Conservation (phyloP, 1,140 invertebrate genomes). For the Oscheius sp. region DNA sequence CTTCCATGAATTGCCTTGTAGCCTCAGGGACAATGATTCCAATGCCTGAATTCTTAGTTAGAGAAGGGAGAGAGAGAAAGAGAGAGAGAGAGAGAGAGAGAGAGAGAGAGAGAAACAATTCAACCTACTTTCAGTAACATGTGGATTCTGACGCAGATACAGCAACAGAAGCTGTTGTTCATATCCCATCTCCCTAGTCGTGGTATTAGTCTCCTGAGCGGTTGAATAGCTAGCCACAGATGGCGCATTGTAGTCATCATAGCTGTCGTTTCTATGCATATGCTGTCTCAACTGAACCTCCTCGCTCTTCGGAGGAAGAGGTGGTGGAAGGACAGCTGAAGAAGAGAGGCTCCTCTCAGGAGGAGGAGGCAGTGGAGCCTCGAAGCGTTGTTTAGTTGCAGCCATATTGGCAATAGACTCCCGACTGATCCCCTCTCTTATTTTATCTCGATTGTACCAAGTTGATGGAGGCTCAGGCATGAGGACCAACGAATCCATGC, state of each 20-base stretch:
- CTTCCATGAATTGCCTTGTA: neutral
- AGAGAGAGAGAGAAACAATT: no score
- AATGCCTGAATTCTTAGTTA: no score
- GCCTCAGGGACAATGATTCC: neutral
- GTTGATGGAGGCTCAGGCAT: constrained; percentile 9
- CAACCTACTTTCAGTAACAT: neutral
- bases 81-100: no score
- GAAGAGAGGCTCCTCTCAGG: neutral
- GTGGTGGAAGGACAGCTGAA: neutral
- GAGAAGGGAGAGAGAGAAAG: no score
- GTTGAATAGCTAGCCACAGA: neutral
- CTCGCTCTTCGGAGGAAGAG: constrained; percentile 25
- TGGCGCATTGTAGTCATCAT: neutral
- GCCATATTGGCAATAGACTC: constrained; percentile 36
- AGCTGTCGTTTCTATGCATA: neutral
- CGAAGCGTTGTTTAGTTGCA: constrained; percentile 18
- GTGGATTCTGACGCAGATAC: neutral
- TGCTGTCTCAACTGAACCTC: neutral
- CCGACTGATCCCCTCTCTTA: constrained; percentile 22
- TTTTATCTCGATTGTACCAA: constrained; percentile 26
- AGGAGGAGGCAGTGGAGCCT: constrained; percentile 6
- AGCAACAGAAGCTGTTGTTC: neutral
- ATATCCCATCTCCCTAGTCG: neutral
- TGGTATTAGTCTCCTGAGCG: neutral
- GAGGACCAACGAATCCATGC: constrained; percentile 26